These are phyloP conservation scores for Aegypius monachus DNA, from an alignment of 2,113 vertebrate genomes.

Conservation along the genomic window DNA sequence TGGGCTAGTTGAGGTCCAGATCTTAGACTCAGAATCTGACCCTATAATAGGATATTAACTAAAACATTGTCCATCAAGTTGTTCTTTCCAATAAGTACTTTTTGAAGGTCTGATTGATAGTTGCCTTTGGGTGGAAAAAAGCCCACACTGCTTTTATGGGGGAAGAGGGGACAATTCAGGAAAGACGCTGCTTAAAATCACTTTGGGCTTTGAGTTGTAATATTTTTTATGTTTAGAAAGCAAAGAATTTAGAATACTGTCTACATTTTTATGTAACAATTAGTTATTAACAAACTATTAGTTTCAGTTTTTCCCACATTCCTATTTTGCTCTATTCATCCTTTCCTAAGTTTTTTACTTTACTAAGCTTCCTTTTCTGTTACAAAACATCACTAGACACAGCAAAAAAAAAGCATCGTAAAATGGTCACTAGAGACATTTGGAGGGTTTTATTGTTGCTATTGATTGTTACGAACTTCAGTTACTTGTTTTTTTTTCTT, in stretches of 20 bases:
- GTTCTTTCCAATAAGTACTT: neutral
- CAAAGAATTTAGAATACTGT: neutral
- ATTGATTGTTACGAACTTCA: neutral
- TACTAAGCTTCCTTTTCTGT: neutral
- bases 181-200: neutral
- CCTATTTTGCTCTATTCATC: neutral
- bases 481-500: neutral
- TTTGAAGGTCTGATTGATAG: neutral
- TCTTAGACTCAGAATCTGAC: neutral
- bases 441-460: neutral
- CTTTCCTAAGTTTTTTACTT: neutral
- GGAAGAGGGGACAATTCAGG: neutral
- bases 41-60: neutral
- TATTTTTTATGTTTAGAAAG: neutral
- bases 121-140: neutral
- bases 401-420: neutral
- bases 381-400: neutral
- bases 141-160: neutral
- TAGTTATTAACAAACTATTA: neutral
- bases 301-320: neutral
- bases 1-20: neutral
- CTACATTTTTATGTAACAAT: neutral
- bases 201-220: neutral
- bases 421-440: neutral
- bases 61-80: neutral